Conservation (phyloP, 2,888 invertebrate species). For the Anthrax anthrax region DNA sequence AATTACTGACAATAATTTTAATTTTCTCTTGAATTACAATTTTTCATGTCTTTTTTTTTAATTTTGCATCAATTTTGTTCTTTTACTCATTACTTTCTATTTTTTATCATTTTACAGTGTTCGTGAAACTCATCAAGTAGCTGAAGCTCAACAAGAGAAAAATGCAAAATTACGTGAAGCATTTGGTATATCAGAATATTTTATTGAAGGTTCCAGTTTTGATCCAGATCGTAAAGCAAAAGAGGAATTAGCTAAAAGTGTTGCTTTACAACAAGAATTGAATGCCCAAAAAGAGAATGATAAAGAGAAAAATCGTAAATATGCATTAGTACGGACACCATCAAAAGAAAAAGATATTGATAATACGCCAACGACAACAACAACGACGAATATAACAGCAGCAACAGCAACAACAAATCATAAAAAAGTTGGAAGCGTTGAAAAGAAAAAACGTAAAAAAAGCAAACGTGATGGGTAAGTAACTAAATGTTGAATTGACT, state of each 20-base stretch:
- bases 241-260: conserved; percentile 36
- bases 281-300: conserved; percentile 35
- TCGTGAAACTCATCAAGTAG: conserved; percentile 89
- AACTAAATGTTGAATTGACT: too few relatives aligned
- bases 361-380: conserved; percentile 10
- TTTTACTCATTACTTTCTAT: not conserved
- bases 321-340: conserved; percentile 64
- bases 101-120: conserved; percentile 45
- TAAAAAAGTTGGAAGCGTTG: conserved; percentile 8
- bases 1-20: conserved; percentile 7
- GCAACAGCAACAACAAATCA: not conserved
- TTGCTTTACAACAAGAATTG: conserved; percentile 34
- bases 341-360: conserved; percentile 40
- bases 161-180: conserved; percentile 86
- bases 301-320: conserved; percentile 38
- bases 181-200: conserved; percentile 85
- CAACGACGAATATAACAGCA: not conserved
- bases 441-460: conserved; percentile 52
- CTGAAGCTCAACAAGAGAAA: conserved; percentile 90
- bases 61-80: too few relatives aligned
- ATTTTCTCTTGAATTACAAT: too few relatives aligned
- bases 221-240: conserved; percentile 57
- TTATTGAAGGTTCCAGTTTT: conserved; percentile 86
- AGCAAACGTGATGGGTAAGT: conserved; percentile 56
- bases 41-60: too few relatives aligned